phyloP scores from a whole-genome alignment of 1,140 invertebrate species.

The Pachypsylla venusta region DNA sequence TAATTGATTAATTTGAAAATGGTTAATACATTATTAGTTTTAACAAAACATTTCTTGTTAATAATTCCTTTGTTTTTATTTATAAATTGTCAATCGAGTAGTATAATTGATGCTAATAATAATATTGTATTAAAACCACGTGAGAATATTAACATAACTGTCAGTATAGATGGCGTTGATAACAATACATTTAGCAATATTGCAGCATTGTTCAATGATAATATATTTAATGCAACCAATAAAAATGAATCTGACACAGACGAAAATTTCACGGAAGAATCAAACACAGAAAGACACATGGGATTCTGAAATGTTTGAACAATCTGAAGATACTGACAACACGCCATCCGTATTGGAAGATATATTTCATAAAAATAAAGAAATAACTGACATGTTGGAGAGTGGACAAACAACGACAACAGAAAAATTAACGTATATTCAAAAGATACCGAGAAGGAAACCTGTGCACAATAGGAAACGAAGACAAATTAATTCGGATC shows the following conservation, averaged over 20 bases:
- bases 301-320: constrained; percentile 4
- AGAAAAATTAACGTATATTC: background rate
- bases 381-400: background rate
- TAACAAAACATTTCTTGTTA: background rate
- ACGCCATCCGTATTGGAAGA: background rate
- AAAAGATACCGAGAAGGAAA: background rate
- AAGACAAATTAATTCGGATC: background rate
- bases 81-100: background rate
- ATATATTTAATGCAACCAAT: background rate
- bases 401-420: background rate
- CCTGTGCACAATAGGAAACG: background rate
- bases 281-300: background rate
- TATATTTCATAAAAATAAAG: background rate
- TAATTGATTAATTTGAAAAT: no score
- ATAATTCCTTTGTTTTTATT: no score
- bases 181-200: background rate
- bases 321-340: background rate
- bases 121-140: background rate
- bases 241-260: background rate
- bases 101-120: background rate
- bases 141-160: background rate
- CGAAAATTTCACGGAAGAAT: background rate
- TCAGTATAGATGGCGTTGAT: background rate
- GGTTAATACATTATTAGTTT: no score
- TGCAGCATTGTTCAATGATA: background rate